Base-by-base conservation (phyloP, 2,797 vertebrate genomes). In the Microctenopoma stevenorrisi region DNA sequence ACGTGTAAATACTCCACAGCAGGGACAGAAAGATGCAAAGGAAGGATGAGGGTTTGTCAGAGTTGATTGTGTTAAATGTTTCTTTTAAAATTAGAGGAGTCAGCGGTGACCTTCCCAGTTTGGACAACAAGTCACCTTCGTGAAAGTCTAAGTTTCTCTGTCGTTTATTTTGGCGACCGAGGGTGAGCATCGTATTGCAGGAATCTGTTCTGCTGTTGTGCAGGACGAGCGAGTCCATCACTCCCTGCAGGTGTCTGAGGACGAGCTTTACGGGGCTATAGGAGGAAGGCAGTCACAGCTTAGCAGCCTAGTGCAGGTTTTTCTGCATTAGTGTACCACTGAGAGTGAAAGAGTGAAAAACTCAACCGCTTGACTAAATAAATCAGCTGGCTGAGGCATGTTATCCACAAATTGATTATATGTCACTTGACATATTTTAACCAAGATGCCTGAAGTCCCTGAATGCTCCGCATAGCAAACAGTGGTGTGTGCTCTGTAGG, bases 391-490 rank as follows among this genome's bases (percentile, higher is more conserved):
- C 83, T 59, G 81, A 89, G 79, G 76, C 70, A 40, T 67, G 76
- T 89, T 88, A 90, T 89, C 79, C 86, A 76, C 83, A 88, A 87
- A 92, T 92, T 92, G 92, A 93, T 93, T 90, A 90, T 89, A 75
- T 92, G 86, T 92, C 89, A 90, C 84, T 88, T 82, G 74, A 78
- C 88, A 89, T 87, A 86, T 92, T 91, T 91, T 84, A 86, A 88
- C 85, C 78, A 89, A 85, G 85, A 78, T 44, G 84, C 87, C 72
- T 78, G 68, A 78, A 87, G 82, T 89, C 84, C 85, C 87, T 71
- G 88, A 91, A 86, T 87, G 85, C 86, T 81, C 86, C 60, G 88
- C 86, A 87, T 84, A 87, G 90, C 87, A 86, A 90, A 89, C 88
- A 85, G 83, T 57, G 63, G 54, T 40, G 76, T 72, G 83, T 73